These are phyloP conservation scores for Lepidostoma basale DNA, from an alignment of 1,140 invertebrate species.

Conservation along the genomic window DNA sequence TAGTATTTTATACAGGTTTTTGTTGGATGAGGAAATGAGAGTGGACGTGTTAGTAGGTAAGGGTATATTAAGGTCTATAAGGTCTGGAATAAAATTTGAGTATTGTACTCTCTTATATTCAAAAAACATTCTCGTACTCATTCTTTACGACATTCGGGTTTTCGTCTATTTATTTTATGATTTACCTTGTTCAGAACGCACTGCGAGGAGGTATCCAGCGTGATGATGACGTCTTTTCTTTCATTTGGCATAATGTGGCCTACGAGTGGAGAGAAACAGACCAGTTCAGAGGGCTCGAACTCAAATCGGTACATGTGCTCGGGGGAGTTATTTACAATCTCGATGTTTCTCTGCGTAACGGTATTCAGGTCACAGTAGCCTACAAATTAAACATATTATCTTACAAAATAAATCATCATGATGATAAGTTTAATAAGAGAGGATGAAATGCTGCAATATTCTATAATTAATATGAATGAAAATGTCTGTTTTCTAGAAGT, in stretches of 20 bases:
- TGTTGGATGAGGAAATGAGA: too few relatives aligned
- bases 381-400: not conserved
- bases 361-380: not conserved
- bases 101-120: too few relatives aligned
- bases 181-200: not conserved
- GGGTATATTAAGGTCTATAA: too few relatives aligned
- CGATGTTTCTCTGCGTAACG: not conserved
- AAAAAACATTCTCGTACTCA: too few relatives aligned
- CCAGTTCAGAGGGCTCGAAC: not conserved
- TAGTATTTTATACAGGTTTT: too few relatives aligned
- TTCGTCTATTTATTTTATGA: not conserved
- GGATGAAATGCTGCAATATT: not conserved
- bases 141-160: too few relatives aligned
- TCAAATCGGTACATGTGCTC: conserved; percentile 16
- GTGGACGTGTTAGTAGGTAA: too few relatives aligned
- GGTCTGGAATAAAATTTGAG: too few relatives aligned
- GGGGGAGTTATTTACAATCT: conserved; percentile 5
- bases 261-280: conserved; percentile 7
- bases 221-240: conserved; percentile 9
- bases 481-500: too few relatives aligned
- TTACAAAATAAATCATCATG: not conserved
- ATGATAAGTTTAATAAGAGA: not conserved
- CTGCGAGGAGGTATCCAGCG: not conserved
- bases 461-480: too few relatives aligned
- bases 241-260: conserved; percentile 20